Evolutionary conservation across 2,888 invertebrate genomes (phyloP).

Genomic region (Coecobrya sp.): DNA sequence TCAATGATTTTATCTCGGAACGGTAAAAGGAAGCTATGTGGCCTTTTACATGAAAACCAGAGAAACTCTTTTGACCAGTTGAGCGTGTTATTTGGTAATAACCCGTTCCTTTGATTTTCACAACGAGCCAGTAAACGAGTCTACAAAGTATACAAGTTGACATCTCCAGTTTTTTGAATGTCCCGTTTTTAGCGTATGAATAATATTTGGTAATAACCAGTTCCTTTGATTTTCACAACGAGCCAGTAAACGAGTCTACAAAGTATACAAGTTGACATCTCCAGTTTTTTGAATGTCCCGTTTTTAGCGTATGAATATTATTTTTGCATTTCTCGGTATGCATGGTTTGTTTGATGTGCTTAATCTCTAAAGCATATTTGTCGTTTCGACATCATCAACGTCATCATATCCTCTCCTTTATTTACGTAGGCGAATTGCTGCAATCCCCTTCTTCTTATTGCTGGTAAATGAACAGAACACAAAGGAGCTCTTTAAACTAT

Average conservation of each 20-base stretch:
- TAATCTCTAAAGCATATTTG: neutral
- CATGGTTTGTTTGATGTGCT: neutral
- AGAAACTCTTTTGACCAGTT: constrained; percentile 33
- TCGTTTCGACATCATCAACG: neutral
- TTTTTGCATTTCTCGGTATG: neutral
- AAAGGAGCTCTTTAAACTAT: neutral
- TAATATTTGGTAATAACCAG: constrained; percentile 30
- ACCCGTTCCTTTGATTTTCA: neutral
- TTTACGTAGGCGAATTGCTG: neutral
- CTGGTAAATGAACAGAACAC: neutral
- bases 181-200: constrained; percentile 30
- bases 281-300: too few species aligned
- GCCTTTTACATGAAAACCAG: neutral
- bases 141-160: neutral
- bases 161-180: too few species aligned
- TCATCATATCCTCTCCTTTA: neutral
- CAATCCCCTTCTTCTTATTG: neutral
- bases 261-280: neutral
- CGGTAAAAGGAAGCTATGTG: neutral
- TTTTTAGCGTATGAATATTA: neutral
- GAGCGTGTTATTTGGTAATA: constrained; percentile 51
- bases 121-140: neutral
- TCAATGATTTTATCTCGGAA: neutral
- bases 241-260: neutral
- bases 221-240: constrained; percentile 2